Conservation (phyloP, 1,140 invertebrate genomes). For the Panulirus ornatus region DNA sequence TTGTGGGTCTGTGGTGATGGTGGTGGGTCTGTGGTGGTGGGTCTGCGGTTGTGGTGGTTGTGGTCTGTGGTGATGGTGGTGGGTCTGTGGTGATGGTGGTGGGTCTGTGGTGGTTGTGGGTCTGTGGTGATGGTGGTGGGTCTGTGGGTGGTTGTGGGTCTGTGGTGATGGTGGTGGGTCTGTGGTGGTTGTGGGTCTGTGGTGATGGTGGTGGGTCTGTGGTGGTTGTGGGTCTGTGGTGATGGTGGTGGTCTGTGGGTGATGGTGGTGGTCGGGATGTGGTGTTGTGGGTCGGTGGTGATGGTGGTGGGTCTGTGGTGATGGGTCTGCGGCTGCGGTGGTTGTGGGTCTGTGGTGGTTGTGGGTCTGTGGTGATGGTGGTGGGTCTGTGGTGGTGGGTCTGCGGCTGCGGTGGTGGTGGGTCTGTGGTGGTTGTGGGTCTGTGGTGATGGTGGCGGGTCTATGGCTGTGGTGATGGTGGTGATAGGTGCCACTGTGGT, state of each 20-base stretch:
- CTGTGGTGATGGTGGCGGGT: background rate
- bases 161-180: too few relatives aligned
- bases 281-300: background rate
- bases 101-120: too few relatives aligned
- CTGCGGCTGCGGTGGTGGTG: too few relatives aligned
- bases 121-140: too few relatives aligned
- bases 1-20: background rate
- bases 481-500: background rate
- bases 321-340: background rate
- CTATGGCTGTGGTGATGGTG: background rate
- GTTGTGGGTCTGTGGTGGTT: background rate
- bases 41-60: background rate
- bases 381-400: background rate
- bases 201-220: too few relatives aligned
- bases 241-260: too few relatives aligned
- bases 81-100: too few relatives aligned
- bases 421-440: too few relatives aligned
- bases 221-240: too few relatives aligned
- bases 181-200: too few relatives aligned
- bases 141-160: too few relatives aligned
- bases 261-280: too few relatives aligned
- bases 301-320: background rate
- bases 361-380: background rate
- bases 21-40: background rate
- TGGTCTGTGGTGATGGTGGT: background rate